Conservation (phyloP, 2,797 vertebrate species). For the Acrossocheilus fasciatus region DNA sequence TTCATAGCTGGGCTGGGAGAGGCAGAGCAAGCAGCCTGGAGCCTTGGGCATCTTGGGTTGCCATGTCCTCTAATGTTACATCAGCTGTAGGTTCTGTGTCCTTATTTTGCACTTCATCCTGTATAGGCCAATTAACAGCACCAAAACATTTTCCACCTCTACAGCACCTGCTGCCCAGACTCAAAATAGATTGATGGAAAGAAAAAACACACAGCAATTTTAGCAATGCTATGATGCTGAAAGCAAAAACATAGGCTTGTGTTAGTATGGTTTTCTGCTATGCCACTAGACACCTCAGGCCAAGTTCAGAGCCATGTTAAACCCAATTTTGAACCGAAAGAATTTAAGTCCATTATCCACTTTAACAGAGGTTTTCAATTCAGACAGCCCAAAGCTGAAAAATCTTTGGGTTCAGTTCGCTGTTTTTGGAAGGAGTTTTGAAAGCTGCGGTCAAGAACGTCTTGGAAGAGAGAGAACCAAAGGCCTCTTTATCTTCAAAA, state of each 20-base stretch:
- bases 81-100: conserved; percentile 8
- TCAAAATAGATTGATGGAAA: conserved; percentile 27
- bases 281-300: neutral
- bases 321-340: conserved; percentile 31
- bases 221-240: neutral
- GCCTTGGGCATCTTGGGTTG: conserved; percentile 33
- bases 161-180: conserved; percentile 18
- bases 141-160: conserved; percentile 29
- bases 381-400: neutral
- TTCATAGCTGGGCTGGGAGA: conserved; percentile 5
- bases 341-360: conserved; percentile 15
- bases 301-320: conserved; percentile 26
- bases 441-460: conserved; percentile 7
- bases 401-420: conserved; percentile 7
- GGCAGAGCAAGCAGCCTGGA: conserved; percentile 21
- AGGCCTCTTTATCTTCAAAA: conserved; percentile 6
- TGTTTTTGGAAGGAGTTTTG: conserved; percentile 7
- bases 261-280: neutral
- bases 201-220: conserved; percentile 11
- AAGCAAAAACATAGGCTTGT: neutral
- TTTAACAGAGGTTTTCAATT: conserved; percentile 26
- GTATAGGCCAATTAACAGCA: conserved; percentile 35
- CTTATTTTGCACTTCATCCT: conserved; percentile 8
- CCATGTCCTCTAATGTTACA: conserved; percentile 24
- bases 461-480: neutral